phyloP scores from a whole-genome alignment of 1,140 invertebrate species.

The Pinna nobilis region DNA sequence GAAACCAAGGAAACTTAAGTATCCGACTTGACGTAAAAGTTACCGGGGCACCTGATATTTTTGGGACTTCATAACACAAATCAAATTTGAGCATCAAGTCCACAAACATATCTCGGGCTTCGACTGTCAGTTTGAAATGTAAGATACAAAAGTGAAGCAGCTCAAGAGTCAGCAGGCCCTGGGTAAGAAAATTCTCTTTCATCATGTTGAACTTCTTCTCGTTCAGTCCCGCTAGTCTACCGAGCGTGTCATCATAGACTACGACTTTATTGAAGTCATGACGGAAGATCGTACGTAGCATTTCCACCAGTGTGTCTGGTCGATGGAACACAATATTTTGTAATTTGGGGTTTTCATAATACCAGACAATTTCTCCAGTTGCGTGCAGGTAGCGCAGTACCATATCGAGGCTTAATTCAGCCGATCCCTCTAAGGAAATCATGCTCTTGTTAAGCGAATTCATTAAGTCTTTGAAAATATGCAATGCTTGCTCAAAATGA shows the following conservation, averaged over 20 bases:
- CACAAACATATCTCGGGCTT: slow-evolving; percentile 63
- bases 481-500: slow-evolving; percentile 48
- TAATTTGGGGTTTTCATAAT: slow-evolving; percentile 62
- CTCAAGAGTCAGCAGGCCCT: slow-evolving; percentile 66
- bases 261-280: slow-evolving; percentile 68
- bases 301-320: slow-evolving; percentile 68
- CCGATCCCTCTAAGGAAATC: slow-evolving; percentile 60
- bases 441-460: slow-evolving; percentile 55
- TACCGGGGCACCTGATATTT: slow-evolving; percentile 41
- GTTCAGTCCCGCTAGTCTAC: slow-evolving; percentile 44
- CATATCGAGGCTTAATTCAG: slow-evolving; percentile 59
- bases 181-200: slow-evolving; percentile 61
- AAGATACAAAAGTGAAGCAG: slow-evolving; percentile 61
- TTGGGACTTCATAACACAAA: slow-evolving; percentile 65
- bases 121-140: slow-evolving; percentile 60
- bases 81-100: slow-evolving; percentile 70
- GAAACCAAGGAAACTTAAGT: slow-evolving; percentile 70
- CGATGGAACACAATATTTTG: slow-evolving; percentile 65
- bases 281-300: slow-evolving; percentile 68
- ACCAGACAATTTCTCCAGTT: slow-evolving; percentile 70
- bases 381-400: slow-evolving; percentile 66
- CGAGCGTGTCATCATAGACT: slow-evolving; percentile 49
- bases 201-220: slow-evolving; percentile 54
- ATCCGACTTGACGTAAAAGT: slow-evolving; percentile 50
- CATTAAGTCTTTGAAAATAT: slow-evolving; percentile 60